Conservation (phyloP, 2,797 vertebrate species). For the Neosalanx taihuensis region DNA sequence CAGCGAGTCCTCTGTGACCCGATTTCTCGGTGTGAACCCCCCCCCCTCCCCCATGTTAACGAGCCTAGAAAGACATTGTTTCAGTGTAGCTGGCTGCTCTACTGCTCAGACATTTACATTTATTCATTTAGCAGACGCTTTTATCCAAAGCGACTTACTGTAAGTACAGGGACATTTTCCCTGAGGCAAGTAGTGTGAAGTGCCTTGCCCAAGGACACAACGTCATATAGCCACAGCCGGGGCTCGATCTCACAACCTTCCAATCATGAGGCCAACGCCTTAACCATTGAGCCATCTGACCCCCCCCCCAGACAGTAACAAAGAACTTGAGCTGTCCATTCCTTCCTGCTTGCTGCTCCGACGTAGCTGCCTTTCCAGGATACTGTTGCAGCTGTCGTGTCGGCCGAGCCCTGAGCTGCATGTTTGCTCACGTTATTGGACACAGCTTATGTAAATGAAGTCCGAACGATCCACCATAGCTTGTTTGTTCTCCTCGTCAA, state of each 20-base stretch:
- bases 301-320: slow-evolving; percentile 6
- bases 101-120: slow-evolving; percentile 13
- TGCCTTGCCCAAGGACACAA: no score
- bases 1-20: slow-evolving; percentile 22
- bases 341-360: background rate
- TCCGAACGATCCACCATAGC: slow-evolving; percentile 43
- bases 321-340: slow-evolving; percentile 14
- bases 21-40: slow-evolving; percentile 27
- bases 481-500: slow-evolving; percentile 24
- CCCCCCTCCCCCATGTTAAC: background rate
- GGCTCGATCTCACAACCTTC: no score
- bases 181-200: no score
- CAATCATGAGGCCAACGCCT: no score
- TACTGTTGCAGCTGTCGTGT: slow-evolving; percentile 6
- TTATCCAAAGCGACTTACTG: no score
- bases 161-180: no score
- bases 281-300: no score
- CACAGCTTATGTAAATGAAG: slow-evolving; percentile 48
- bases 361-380: no score
- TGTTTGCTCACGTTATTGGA: slow-evolving; percentile 37
- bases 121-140: no score
- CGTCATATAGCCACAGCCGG: no score
- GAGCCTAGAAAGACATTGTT: slow-evolving; percentile 15
- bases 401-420: slow-evolving; percentile 22
- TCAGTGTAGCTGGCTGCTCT: slow-evolving; percentile 26